Percentiles rank a stretch among this genome's conserved stretches.
Conservation (phyloP, 2,888 invertebrate genomes). For the Eupithecia exiguata region DNA sequence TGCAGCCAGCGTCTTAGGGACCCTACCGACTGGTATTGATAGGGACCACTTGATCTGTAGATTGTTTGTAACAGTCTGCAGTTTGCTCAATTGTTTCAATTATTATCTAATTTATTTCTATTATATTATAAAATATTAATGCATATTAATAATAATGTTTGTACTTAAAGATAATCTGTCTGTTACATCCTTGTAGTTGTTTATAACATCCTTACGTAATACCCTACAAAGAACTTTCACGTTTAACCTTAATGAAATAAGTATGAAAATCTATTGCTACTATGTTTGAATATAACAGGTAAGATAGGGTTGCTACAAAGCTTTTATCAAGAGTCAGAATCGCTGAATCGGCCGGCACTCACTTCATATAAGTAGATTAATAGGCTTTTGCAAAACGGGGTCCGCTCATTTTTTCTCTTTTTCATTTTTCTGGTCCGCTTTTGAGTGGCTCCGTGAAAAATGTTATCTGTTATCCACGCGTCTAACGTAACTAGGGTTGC, state of each 20-base stretch:
- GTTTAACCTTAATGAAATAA: neutral
- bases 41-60: too few relatives aligned
- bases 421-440: slow-evolving; percentile 39
- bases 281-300: slow-evolving; percentile 10
- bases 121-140: too few relatives aligned
- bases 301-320: slow-evolving; percentile 16
- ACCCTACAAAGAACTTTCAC: neutral
- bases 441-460: slow-evolving; percentile 40
- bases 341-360: slow-evolving; percentile 35
- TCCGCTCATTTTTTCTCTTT: slow-evolving; percentile 46
- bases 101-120: too few relatives aligned
- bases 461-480: slow-evolving; percentile 39
- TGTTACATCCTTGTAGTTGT: neutral
- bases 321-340: slow-evolving; percentile 25
- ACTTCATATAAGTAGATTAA: slow-evolving; percentile 53
- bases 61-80: too few relatives aligned
- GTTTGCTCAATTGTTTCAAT: too few relatives aligned
- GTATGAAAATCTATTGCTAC: neutral
- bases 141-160: too few relatives aligned
- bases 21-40: too few relatives aligned
- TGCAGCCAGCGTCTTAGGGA: too few relatives aligned
- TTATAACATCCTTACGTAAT: neutral
- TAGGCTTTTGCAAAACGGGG: slow-evolving; percentile 43
- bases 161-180: too few relatives aligned
- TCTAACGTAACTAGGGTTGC: slow-evolving; percentile 33